Base-by-base conservation (phyloP, 2,113 vertebrate genomes). In the Halcyon malimbica region DNA sequence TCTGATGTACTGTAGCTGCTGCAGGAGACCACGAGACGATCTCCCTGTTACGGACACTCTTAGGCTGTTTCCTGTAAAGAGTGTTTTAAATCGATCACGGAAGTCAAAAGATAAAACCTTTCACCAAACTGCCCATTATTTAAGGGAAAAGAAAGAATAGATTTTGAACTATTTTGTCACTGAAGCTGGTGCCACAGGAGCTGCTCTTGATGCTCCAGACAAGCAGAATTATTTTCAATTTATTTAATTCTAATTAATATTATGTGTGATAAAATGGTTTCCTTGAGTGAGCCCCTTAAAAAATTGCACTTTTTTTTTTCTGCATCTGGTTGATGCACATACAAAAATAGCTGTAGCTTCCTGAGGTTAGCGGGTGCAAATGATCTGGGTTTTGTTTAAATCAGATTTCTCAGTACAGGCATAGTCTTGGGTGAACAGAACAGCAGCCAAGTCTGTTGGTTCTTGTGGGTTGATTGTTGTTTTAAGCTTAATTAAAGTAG, bases 401-500 rank as follows among this genome's bases (percentile, higher is more conserved):
- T 68, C 73, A 13, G 20, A 42, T 93, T 86, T 73, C 75, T 92
- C 63, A 13, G 39, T 13, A 1, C 44, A 65, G 39, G n/a, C 0
- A 0, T 71, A 20, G 31, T 54, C 65, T 24, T 28, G 33, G 69
- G 71, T 81, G 54, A 17, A 26, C 8, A 53, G 89, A 91, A 74
- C n/a, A 44, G 80, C 39, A 87, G 87, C 78, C 74, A 82, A 41
- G 46, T 62, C 57, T 69, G 33, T 35, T 89, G 68, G 56, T 63
- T 87, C 83, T 63, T 70, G 33, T 54, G 70, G 64, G 51, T 13
- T 76, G 63, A 3, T 64, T 82, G 76, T 83, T 96, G 33, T 33
- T 90, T 79, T 56, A 93, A 79, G 57, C 28, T 87, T 79, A 89
- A 91, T 96, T 89, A 87, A 93, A 88, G 70, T n/a, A 73, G 44